Evolutionary conservation across 2,888 invertebrate genomes (phyloP), one percentile per base, ranked within the genome.

Genomic region (Tiliacea aurago): DNA sequence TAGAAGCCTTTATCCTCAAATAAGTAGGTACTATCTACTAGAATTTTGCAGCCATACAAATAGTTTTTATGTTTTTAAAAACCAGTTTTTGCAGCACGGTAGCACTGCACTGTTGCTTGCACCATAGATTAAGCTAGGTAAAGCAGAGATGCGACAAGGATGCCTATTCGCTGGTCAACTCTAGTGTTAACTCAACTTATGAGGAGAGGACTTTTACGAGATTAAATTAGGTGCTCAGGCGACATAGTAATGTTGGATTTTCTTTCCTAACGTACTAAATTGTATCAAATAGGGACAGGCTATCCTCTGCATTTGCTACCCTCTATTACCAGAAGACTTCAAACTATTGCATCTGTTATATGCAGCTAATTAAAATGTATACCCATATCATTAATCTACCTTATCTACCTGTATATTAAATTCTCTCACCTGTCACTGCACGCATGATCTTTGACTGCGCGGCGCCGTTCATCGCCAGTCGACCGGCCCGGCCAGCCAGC

Each of bases 371-470:
- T 72, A 61, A 64, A 73, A n/a, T n/a, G n/a, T 68, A 62, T 72
- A 61, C 61, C 56, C 58, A 23, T 68, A 74, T 84, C 70, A 83
- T 75, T 63, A 75, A 75, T 77, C 58, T 77, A 67, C 37, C 2
- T 2, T 41, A 41, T 71, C 61, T 41, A 41, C 73, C 61, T 76
- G 62, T 71, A 67, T 62, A 65, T n/a, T 78, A 77, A 78, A 76
- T 79, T 74, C 77, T 78, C 72, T 80, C 80, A 89, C 90, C 91
- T 90, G 89, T 89, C 86, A 87, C 84, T 87, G 61, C 80, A 90
- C 89, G 91, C 90, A 91, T 92, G 90, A 91, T 93, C 93, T 93
- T 91, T 93, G 93, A 86, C 89, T 86, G 88, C 86, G 87, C 88
- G 89, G 87, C 89, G 88, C 87, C 84, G 85, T 78, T 89, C 85